These are phyloP conservation scores for Actinia equina DNA, from an alignment of 64 coral and sea anemone genomes.

Conservation along the genomic window DNA sequence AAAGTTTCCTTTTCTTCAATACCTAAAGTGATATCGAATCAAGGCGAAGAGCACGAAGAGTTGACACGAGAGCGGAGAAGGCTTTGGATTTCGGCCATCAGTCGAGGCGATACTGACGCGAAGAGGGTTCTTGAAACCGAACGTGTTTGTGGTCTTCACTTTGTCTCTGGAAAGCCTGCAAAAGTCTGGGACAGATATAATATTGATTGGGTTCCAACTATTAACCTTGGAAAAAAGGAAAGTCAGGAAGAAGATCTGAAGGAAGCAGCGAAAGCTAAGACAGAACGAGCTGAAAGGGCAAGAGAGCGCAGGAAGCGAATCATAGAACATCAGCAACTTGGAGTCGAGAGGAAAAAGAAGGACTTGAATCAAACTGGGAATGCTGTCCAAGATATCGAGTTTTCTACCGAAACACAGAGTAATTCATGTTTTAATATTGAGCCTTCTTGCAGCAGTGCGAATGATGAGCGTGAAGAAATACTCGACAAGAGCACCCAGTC, in stretches of 20 bases:
- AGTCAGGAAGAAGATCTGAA: neutral
- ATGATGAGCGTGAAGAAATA: constrained; percentile 1
- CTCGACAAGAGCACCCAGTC: constrained; percentile 20
- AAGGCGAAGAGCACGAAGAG: no score
- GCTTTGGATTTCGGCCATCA: no score
- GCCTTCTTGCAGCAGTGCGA: constrained; percentile 6
- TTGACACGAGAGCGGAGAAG: no score
- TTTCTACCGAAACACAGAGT: neutral
- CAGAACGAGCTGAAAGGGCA: constrained; percentile 22
- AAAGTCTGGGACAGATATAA: no score
- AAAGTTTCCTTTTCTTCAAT: no score
- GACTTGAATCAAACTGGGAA: constrained; percentile 39
- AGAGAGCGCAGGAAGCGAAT: constrained; percentile 18
- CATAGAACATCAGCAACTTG: constrained; percentile 33
- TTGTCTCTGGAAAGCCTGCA: no score
- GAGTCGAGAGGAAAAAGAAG: constrained; percentile 36
- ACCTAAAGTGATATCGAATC: no score
- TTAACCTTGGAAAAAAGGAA: no score
- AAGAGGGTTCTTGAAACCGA: no score
- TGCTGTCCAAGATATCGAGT: constrained; percentile 48
- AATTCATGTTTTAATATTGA: neutral
- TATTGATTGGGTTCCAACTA: no score
- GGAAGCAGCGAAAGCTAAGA: constrained; percentile 7
- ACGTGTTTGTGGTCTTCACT: no score
- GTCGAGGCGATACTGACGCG: no score